Evolutionary conservation across 2,888 invertebrate species (phyloP).

Genomic region (Trichogramma evanescens): DNA sequence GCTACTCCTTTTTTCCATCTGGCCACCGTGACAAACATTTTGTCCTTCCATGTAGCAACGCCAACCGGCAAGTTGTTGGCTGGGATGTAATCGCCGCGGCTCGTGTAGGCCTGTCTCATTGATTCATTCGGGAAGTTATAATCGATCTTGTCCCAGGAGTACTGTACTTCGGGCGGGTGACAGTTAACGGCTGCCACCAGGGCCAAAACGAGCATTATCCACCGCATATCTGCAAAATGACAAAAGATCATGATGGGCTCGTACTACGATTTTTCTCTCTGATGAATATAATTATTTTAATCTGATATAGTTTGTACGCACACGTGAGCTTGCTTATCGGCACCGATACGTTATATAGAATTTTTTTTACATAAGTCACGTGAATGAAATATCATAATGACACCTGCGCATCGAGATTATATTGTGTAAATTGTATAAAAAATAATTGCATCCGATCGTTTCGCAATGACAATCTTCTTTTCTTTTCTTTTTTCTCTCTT

Average conservation of each 20-base stretch:
- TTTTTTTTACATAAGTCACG: too few species aligned
- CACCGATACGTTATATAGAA: too few species aligned
- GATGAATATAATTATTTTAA: too few species aligned
- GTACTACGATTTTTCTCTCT: too few species aligned
- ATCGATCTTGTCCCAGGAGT: conserved; percentile 38
- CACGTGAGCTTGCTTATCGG: too few species aligned
- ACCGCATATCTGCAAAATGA: conserved; percentile 27
- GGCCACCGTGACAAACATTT: conserved; percentile 67
- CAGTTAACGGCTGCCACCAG: conserved; percentile 27
- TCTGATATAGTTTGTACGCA: too few species aligned
- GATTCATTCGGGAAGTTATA: conserved; percentile 38
- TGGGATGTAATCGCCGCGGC: conserved; percentile 57
- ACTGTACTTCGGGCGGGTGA: conserved; percentile 31
- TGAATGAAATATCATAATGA: too few species aligned
- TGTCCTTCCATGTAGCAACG: conserved; percentile 56
- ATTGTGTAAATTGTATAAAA: too few species aligned
- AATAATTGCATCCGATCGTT: too few species aligned
- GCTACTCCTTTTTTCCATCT: conserved; percentile 59
- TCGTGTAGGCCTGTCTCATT: conserved; percentile 41
- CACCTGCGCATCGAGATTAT: too few species aligned
- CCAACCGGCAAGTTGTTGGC: conserved; percentile 67
- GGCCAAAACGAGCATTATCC: conserved; percentile 25
- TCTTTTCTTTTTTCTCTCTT: too few species aligned
- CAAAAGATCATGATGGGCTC: not conserved
- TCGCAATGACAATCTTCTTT: too few species aligned